Evolutionary conservation across 2,888 invertebrate species (phyloP), one percentile per base, ranked within the genome.

Genomic region (Zonitis immaculata): DNA sequence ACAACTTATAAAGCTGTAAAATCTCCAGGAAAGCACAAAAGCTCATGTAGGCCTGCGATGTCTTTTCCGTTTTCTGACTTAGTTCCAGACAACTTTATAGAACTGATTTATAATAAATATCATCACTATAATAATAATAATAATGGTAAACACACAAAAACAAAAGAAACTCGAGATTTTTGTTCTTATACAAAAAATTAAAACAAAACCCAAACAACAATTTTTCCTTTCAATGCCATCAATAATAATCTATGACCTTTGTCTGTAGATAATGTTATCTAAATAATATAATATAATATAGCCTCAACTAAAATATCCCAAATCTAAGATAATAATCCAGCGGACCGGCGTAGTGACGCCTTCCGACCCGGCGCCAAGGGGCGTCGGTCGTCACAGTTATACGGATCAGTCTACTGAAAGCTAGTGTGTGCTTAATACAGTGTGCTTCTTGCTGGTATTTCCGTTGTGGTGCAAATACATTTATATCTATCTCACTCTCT

Each of bases 341-440:
- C 66, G 73, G 73, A 74, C 73, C 72, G 73, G 75, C 73, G 73
- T 73, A 72, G 69, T 72, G 73, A 73, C 73, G 73, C 71, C 72
- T 72, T 66, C 70, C 68, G 67, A 68, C 70, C 70, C 68, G 73
- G 69, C 71, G 74, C 71, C 72, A 68, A 67, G 71, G 72, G 73
- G 72, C 72, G 72, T 71, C 73, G 71, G 66, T 70, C 64, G 63
- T 56, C 63, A 62, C 58, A 58, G 65, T 64, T 59, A 62, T 63
- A 50, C 56, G 53, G 56, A 56, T 56, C 56, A 56, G 56, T 56
- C 56, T 53, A 50, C 52, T 51, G 56, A 56, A 56, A 50, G 56
- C 56, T 28, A 16, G n/a, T 27, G 30, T 49, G 52, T 49, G 52
- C 49, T 52, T 28, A 51, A 55, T 42, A 48, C 51, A 35, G 6